Conservation (phyloP, 2,113 vertebrate genomes). For the Brevimyrus niger region DNA sequence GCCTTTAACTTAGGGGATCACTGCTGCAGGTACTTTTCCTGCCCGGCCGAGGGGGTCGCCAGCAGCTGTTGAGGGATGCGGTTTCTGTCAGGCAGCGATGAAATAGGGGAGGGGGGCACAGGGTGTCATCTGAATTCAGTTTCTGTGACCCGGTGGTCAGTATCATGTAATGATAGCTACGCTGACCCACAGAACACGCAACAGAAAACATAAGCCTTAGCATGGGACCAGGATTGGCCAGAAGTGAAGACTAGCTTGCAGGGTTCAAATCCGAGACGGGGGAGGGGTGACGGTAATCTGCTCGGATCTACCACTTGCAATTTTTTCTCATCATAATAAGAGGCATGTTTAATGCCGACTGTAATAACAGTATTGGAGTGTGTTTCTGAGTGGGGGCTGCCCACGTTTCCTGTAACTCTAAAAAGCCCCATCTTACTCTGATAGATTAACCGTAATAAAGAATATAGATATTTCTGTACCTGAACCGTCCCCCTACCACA, state of each 20-base stretch:
- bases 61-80: constrained; percentile 22
- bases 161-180: constrained; percentile 53
- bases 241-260: background rate
- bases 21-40: background rate
- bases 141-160: constrained; percentile 56
- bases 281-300: background rate
- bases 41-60: background rate
- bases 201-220: constrained; percentile 53
- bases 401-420: background rate
- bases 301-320: background rate
- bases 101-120: constrained; percentile 46
- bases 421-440: background rate
- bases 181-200: constrained; percentile 43
- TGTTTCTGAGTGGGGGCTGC: background rate
- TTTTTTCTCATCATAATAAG: background rate
- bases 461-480: background rate
- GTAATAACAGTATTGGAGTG: background rate
- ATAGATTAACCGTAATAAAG: constrained; percentile 6
- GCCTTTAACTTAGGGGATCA: background rate
- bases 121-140: constrained; percentile 66
- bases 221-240: constrained; percentile 23
- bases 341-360: background rate
- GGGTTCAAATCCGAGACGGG: background rate
- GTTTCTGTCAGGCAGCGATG: constrained; percentile 24
- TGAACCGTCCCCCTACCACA: background rate